phyloP scores from a whole-genome alignment of 92 coral and sea anemone species.

The Actinernus sp. region DNA sequence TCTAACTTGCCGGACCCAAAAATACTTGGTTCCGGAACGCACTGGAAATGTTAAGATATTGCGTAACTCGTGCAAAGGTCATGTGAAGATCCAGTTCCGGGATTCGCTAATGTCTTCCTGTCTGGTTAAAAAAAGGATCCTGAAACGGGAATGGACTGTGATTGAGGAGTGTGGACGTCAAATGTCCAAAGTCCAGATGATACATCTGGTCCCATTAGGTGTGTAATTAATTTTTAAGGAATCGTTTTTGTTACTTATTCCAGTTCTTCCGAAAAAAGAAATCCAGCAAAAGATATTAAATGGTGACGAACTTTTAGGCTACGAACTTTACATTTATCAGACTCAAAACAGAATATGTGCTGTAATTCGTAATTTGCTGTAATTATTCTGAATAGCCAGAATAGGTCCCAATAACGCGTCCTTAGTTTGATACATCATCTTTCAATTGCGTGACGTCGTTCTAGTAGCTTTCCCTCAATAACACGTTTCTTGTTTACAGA shows the following conservation, averaged over 20 bases:
- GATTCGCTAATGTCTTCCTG: slow-evolving; percentile 63
- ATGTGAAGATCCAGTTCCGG: slow-evolving; percentile 22
- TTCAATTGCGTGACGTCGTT: not conserved
- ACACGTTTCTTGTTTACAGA: slow-evolving; percentile 3
- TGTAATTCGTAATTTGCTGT: too few relatives aligned
- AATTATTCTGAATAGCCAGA: too few relatives aligned
- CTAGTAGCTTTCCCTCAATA: not conserved
- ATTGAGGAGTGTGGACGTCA: slow-evolving; percentile 61
- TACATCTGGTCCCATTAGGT: slow-evolving; percentile 68
- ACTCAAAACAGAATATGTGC: too few relatives aligned
- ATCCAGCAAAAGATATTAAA: too few relatives aligned
- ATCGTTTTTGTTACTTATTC: too few relatives aligned
- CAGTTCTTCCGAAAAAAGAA: too few relatives aligned
- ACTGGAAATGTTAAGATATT: slow-evolving; percentile 26
- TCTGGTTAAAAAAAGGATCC: slow-evolving; percentile 30
- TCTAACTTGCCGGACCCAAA: slow-evolving; percentile 56
- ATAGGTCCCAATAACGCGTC: too few relatives aligned
- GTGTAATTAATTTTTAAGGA: not conserved
- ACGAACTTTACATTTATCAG: too few relatives aligned
- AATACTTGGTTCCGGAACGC: slow-evolving; percentile 46
- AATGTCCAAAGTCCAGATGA: slow-evolving; percentile 44
- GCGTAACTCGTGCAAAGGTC: slow-evolving; percentile 19
- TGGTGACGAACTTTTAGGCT: too few relatives aligned
- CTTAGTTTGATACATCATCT: not conserved
- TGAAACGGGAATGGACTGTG: slow-evolving; percentile 79